phyloP scores from a whole-genome alignment of 2,797 vertebrate genomes.

The Austrolebias charrua region DNA sequence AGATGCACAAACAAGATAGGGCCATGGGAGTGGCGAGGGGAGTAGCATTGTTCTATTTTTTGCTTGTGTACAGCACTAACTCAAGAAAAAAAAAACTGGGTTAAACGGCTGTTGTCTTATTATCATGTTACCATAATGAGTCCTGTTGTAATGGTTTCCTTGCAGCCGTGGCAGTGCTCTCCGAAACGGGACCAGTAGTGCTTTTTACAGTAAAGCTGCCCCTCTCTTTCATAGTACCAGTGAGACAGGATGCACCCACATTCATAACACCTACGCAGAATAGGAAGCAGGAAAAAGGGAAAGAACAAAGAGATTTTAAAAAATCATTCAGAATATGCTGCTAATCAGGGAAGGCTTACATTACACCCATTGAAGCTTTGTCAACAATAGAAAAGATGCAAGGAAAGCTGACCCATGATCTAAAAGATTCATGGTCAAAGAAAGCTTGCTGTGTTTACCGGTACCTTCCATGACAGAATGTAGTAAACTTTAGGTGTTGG shows the following conservation, averaged over 20 bases:
- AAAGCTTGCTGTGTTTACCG: too few species aligned
- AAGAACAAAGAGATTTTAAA: too few species aligned
- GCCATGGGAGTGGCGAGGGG: neutral
- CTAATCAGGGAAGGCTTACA: too few species aligned
- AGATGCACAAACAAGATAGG: neutral
- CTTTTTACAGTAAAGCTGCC: conserved; percentile 92
- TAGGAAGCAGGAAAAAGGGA: neutral
- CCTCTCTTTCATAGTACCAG: conserved; percentile 95
- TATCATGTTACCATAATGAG: conserved; percentile 88
- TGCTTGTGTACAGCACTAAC: neutral
- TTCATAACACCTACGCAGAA: conserved; percentile 86
- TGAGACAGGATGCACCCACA: conserved; percentile 87
- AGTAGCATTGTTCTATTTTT: neutral
- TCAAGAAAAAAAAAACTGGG: neutral
- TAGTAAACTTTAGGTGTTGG: neutral
- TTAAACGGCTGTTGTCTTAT: neutral
- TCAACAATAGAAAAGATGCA: neutral
- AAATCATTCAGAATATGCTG: too few species aligned
- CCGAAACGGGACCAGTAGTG: conserved; percentile 94
- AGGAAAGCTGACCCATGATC: neutral
- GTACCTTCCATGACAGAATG: neutral
- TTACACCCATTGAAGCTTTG: too few species aligned
- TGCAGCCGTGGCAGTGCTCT: conserved; percentile 92
- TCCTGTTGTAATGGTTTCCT: conserved; percentile 89
- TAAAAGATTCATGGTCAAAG: neutral